These are phyloP conservation scores for Drosophila differens DNA, from an alignment of 2,888 invertebrate genomes.

Conservation along the genomic window DNA sequence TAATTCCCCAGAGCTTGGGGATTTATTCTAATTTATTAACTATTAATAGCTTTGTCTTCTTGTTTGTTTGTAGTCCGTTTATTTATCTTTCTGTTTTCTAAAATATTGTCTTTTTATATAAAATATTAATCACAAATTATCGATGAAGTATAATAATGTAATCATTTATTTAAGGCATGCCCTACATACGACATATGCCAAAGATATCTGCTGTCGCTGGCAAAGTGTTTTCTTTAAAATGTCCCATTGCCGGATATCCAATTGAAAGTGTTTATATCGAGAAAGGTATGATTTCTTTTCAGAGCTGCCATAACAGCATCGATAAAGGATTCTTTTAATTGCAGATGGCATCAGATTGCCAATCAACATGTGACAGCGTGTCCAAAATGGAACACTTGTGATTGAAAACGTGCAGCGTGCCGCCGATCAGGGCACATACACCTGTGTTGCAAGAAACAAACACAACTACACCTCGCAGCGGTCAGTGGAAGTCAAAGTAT, in stretches of 20 bases:
- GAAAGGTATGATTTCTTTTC: constrained; percentile 88
- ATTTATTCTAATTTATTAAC: background rate
- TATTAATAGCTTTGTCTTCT: background rate
- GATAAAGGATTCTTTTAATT: background rate
- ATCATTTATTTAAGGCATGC: constrained; percentile 87
- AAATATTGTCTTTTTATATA: background rate
- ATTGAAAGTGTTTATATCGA: constrained; percentile 94
- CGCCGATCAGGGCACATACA: constrained; percentile 95
- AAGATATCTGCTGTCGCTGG: constrained; percentile 94
- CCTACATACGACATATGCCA: constrained; percentile 93
- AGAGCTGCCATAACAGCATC: no score
- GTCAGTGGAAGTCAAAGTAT: constrained; percentile 90
- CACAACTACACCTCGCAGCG: constrained; percentile 92
- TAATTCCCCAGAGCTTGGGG: background rate
- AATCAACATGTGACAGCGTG: constrained; percentile 93
- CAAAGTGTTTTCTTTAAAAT: constrained; percentile 91
- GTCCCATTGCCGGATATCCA: constrained; percentile 95
- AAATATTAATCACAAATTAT: constrained; percentile 23
- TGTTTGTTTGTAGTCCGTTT: background rate
- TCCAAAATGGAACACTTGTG: constrained; percentile 93
- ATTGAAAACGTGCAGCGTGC: constrained; percentile 93
- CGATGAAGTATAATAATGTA: background rate
- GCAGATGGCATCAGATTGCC: constrained; percentile 92
- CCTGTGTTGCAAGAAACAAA: constrained; percentile 93
- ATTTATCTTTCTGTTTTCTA: no score